These are phyloP conservation scores for Phrynocephalus forsythii DNA, from an alignment of 2,797 vertebrate genomes.

Conservation along the genomic window DNA sequence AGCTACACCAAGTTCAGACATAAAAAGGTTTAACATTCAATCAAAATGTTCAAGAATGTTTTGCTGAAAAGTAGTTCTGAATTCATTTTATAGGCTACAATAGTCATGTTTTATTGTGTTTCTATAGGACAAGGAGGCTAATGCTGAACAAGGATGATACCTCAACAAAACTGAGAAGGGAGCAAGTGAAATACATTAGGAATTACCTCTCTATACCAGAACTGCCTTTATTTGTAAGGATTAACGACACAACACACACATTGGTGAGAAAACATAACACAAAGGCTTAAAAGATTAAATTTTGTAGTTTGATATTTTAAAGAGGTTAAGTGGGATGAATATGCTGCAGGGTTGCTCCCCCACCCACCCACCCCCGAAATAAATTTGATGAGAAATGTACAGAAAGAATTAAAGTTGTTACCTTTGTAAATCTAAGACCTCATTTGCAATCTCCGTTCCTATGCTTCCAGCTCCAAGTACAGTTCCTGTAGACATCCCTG, in stretches of 20 bases:
- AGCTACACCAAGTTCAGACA: background rate
- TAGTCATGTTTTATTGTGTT: too few species aligned
- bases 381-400: background rate
- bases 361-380: background rate
- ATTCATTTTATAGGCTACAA: background rate
- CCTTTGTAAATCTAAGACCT: constrained; percentile 91
- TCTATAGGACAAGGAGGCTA: too few species aligned
- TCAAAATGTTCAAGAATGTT: background rate
- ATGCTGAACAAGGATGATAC: too few species aligned
- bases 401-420: constrained; percentile 56
- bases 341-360: background rate
- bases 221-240: background rate
- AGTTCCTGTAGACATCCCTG: constrained; percentile 83
- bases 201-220: background rate
- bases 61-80: background rate
- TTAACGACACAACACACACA: background rate
- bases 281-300: background rate
- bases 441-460: constrained; percentile 90
- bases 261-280: background rate
- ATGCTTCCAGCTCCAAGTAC: constrained; percentile 91
- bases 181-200: too few species aligned
- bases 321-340: background rate
- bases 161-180: background rate
- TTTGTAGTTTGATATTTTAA: background rate
- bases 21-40: background rate